Percentiles rank a stretch among this genome's conserved stretches.
These are phyloP conservation scores for Otus sunia DNA, from an alignment of 2,113 vertebrate genomes.

Conservation along the genomic window DNA sequence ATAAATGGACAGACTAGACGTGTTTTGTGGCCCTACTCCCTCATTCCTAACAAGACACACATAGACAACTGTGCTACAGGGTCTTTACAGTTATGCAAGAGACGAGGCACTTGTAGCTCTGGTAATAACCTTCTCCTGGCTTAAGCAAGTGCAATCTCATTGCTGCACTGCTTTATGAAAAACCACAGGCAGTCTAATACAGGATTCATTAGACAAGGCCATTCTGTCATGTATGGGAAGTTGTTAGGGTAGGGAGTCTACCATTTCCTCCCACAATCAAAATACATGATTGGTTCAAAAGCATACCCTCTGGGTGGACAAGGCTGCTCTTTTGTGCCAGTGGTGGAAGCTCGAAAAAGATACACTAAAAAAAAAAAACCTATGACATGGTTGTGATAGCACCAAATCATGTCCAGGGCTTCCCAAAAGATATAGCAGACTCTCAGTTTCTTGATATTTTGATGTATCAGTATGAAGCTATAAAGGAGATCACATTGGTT, in stretches of 20 bases:
- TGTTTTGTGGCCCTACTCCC: background rate
- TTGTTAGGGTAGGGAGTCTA: background rate
- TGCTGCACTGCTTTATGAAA: background rate
- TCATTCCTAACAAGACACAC: background rate
- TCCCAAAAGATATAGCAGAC: background rate
- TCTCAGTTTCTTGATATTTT: background rate
- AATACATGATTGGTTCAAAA: background rate
- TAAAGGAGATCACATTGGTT: background rate
- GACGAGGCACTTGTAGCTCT: background rate
- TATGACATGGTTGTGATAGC: background rate
- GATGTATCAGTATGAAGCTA: background rate
- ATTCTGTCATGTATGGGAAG: background rate
- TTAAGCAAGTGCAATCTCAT: background rate
- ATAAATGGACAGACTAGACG: background rate
- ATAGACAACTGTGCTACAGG: background rate
- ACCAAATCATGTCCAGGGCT: background rate
- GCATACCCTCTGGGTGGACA: too few species aligned
- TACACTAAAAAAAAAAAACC: background rate
- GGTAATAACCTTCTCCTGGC: background rate
- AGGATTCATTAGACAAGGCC: background rate
- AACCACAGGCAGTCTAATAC: background rate
- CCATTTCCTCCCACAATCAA: background rate
- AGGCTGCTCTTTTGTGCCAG: background rate
- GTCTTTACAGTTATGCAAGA: background rate
- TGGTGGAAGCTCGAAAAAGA: background rate